Evolutionary conservation across 2,797 vertebrate genomes (phyloP).

Genomic region (Amblyraja radiata): DNA sequence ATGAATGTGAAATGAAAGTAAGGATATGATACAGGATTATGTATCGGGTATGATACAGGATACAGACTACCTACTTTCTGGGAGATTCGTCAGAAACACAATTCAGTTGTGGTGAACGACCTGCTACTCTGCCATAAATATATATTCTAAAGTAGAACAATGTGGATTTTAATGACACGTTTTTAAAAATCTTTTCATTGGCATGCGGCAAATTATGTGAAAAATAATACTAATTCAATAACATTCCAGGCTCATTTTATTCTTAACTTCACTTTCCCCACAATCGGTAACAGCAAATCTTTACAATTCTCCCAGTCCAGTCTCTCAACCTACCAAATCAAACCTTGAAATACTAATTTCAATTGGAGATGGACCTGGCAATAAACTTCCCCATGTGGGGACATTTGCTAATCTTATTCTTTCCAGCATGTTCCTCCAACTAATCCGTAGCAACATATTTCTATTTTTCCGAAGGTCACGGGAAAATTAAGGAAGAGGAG

Average conservation of each 20-base stretch:
- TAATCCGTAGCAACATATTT: background rate
- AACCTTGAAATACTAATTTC: background rate
- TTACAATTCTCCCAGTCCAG: background rate
- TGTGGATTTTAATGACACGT: no score
- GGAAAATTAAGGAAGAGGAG: background rate
- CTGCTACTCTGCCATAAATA: background rate
- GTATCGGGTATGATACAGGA: background rate
- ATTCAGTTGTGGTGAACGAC: background rate
- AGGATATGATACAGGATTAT: background rate
- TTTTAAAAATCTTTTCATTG: no score
- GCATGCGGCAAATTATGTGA: background rate
- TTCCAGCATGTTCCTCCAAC: background rate
- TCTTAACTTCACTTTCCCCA: background rate
- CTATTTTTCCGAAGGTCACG: background rate
- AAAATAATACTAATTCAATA: background rate
- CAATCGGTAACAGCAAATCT: background rate
- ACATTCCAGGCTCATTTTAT: background rate
- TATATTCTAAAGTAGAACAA: background rate
- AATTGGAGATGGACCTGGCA: background rate
- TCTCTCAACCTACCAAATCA: background rate
- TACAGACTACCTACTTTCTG: background rate
- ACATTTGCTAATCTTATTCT: conserved; percentile 3
- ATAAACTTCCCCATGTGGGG: background rate
- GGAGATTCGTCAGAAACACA: background rate
- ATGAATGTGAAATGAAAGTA: background rate